These are phyloP conservation scores for Brotula barbata DNA, from an alignment of 2,797 vertebrate species.

Conservation along the genomic window DNA sequence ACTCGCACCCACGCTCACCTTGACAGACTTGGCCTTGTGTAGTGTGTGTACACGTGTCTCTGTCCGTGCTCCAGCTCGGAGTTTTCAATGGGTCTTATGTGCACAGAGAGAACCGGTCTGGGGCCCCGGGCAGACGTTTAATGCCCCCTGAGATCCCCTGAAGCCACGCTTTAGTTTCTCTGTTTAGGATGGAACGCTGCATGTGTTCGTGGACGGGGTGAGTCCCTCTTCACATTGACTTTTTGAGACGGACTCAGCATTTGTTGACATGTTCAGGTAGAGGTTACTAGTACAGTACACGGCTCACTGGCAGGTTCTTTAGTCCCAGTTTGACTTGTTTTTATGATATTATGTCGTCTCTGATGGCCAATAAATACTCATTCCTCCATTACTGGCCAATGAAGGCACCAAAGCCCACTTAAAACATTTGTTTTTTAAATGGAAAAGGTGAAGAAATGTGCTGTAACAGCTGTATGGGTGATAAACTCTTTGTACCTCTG, in stretches of 20 bases:
- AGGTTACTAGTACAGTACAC: too few relatives aligned
- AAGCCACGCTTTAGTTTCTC: slow-evolving; percentile 37
- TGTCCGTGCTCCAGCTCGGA: slow-evolving; percentile 71
- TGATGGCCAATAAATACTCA: not conserved
- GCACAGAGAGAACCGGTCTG: slow-evolving; percentile 75
- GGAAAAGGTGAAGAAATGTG: not conserved
- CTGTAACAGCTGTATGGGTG: too few relatives aligned
- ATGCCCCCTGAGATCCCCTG: slow-evolving; percentile 35
- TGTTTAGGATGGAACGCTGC: slow-evolving; percentile 38
- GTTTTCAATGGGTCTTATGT: slow-evolving; percentile 93
- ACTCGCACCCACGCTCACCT: slow-evolving; percentile 32
- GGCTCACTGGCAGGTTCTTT: not conserved
- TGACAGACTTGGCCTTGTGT: slow-evolving; percentile 61
- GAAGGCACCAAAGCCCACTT: slow-evolving; percentile 5
- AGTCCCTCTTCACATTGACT: slow-evolving; percentile 4
- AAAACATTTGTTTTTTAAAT: not conserved
- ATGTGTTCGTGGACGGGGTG: slow-evolving; percentile 30
- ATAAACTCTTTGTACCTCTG: slow-evolving; percentile 4
- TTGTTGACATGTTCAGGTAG: too few relatives aligned
- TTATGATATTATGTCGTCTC: not conserved
- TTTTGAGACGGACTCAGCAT: slow-evolving; percentile 12
- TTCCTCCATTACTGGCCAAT: slow-evolving; percentile 1
- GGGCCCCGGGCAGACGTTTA: slow-evolving; percentile 39
- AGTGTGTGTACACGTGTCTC: slow-evolving; percentile 38
- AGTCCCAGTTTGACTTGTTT: not conserved